Base-by-base conservation (phyloP, 1,140 invertebrate genomes). In the Drosophila littoralis region DNA sequence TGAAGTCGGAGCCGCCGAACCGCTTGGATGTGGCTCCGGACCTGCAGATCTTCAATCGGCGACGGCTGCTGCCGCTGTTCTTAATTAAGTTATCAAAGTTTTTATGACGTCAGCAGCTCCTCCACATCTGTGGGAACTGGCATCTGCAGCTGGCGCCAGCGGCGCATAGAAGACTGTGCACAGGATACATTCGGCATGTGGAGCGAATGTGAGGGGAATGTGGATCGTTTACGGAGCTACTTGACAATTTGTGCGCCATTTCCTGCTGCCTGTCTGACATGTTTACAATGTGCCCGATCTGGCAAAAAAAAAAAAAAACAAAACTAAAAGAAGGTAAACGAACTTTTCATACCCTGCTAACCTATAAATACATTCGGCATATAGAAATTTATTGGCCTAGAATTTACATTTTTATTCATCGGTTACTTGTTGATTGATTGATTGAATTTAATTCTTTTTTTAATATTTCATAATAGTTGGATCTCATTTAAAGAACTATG, bases 11-110 rank as follows among this genome's bases (percentile, higher is more conserved):
- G 63, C 64, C 33, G 57, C 7, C 22, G 22, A 28, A 5, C 5
- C 50, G 32, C 32, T 60, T n/a, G n/a, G n/a, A 1, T 42, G n/a
- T 42, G n/a, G 32, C 22, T 28, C 22, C 52, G 42, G 28, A 45
- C 28, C 57, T 57, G 38, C 2, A n/a, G 7, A 51, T 32, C 54
- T 57, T 33, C 15, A 40, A 28, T 28, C 22, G 22, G 22, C 61
- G 7, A 9, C 45, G 74, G 65, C 65, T 65, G 66, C 22, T 22
- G 22, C 22, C 22, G 22, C 22, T 28, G 22, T 74, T 82, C 46
- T 89, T 89, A 89, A 89, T 89, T 89, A 89, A 89, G 84, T 89
- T 89, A 89, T 89, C 84, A 89, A 89, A 72, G 80, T 89, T 79
- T 88, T 82, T 89, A 89, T 89, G 84, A 89, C 84, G 84, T 89